Base-by-base conservation (phyloP, 1,140 invertebrate genomes). In the Zaprionus kolodkinae region DNA sequence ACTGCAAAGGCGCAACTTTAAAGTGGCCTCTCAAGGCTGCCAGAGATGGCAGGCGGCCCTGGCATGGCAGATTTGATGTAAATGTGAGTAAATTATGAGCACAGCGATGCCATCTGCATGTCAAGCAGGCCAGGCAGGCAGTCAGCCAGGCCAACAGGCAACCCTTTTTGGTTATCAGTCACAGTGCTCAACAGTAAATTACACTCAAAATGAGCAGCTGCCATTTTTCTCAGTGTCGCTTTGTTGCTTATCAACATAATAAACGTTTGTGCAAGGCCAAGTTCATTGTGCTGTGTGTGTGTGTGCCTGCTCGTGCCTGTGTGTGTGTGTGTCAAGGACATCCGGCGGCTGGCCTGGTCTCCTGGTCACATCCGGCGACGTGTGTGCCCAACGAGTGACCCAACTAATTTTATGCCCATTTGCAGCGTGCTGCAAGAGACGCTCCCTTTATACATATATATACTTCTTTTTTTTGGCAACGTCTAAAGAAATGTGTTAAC, bases 391-490 rank as follows among this genome's bases (percentile, higher is more conserved):
- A 64, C 38, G 78, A 74, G 74, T 88, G 80, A 88, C 81, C 85
- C 81, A 89, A 79, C 85, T 88, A 88, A 88, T 88, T 88, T 87
- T 83, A 87, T 88, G 84, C 84, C 84, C 84, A 88, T 88, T 88
- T 88, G 78, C 75, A 78, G 73, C 50, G 55, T 45, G 70, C 57
- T 64, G 72, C 70, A 70, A 57, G 57, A 40, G 27, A 30, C 3
- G 3, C 54, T 76, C 45, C 69, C 71, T 87, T 80, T 73, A 83
- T 79, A 88, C 21, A 21, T 21, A 21, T 21, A 21, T 21, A 21
- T 21, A 1, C 21, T 21, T 21, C 21, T 21, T 21, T 21, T 21
- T 78, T 80, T 80, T 68, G 36, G 60, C 50, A 43, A 57, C 48
- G 57, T 69, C 68, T 57, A 70, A 78, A 78, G 76, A 88, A 91